Conservation (phyloP, 2,797 vertebrate genomes). For the Gallinago stenura region DNA sequence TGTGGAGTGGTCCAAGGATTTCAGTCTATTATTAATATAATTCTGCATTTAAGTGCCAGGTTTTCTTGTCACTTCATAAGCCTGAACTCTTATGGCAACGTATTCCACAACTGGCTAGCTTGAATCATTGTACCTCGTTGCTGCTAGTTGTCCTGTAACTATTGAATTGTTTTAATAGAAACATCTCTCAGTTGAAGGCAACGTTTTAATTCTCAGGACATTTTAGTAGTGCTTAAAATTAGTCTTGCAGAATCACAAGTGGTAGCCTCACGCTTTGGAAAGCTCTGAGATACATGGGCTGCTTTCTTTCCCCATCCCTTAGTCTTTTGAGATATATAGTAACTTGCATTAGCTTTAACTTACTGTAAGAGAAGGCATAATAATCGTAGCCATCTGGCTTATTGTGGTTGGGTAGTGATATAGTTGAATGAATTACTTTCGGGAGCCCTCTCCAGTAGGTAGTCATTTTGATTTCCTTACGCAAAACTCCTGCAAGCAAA, state of each 20-base stretch:
- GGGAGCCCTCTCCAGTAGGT: conserved; percentile 82
- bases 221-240: neutral
- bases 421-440: conserved; percentile 82
- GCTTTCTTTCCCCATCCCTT: neutral
- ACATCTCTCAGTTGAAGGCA: neutral
- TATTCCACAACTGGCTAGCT: neutral
- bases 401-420: conserved; percentile 84
- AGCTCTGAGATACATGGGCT: neutral
- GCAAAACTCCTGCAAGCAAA: conserved; percentile 78
- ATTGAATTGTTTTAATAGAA: neutral
- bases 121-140: neutral
- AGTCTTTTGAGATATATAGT: neutral
- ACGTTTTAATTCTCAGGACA: neutral
- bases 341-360: conserved; percentile 58
- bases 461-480: conserved; percentile 73
- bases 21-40: neutral
- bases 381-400: conserved; percentile 90
- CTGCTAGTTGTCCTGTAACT: neutral
- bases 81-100: neutral
- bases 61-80: neutral
- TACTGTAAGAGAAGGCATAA: conserved; percentile 89
- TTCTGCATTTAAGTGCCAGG: neutral
- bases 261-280: neutral
- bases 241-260: neutral
- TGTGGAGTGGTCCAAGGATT: neutral